Base-by-base conservation (phyloP, 1,140 invertebrate species). In the Formica exsecta region DNA sequence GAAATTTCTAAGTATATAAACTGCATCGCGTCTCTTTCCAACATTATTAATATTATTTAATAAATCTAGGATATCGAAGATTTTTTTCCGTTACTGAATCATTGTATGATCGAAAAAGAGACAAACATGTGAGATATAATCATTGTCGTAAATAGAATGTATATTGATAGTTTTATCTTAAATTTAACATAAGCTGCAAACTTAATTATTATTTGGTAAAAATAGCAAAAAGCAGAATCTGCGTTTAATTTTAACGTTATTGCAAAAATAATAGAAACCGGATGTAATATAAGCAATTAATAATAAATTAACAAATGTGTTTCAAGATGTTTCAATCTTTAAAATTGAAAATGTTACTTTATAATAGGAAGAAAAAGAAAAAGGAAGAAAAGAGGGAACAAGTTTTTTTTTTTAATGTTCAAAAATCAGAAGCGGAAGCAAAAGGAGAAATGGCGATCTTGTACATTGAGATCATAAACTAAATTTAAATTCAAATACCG, bases 31-130 rank as follows among this genome's bases (percentile, higher is more conserved):
- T 36, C 44, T 64, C 54, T 61, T 66, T 89, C 59, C 48, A 86
- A 85, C 85, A 79, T 74, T 51, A 51, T 51, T 51, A 51, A 3
- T 19, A 51, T 86, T 88, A 62, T 79, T 75, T 75, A 68, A 68
- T 57, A 65, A 13, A 6, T 38, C 22, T 71, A 51, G 22, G 11
- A 51, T 59, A 25, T 54, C 36, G 0, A 13, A 51, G 9, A 11
- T 29, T 62, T 32, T 57, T n/a, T 7, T 13, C 25, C 22, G 22
- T 0, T 22, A 22, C 22, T 59, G 25, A 29, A 66, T 2, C 66
- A 74, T 54, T 61, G 8, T n/a, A 32, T 9, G 29, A 65, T 65
- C 19, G 8, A 1, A 41, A 11, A 7, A 19, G 41, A 48, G 41
- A 29, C 25, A 29, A 29, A 65, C 22, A 73, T 32, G 11, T 32